Percentiles rank a stretch among this genome's conserved stretches.
phyloP scores from a whole-genome alignment of 2,888 invertebrate species.

The Myopa testacea region DNA sequence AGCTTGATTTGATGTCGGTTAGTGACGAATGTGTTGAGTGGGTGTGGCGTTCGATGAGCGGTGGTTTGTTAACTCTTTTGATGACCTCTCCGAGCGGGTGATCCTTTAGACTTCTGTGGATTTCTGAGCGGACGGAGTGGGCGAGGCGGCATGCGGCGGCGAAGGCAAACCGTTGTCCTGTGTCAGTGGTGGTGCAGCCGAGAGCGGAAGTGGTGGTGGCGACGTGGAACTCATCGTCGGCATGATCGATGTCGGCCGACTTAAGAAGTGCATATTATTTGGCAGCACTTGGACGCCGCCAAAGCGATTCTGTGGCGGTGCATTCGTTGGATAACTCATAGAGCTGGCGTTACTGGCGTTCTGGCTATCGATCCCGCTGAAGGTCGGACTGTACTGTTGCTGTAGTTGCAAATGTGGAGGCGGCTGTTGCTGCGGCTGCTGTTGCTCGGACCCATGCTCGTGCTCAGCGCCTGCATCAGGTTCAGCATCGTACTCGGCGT shows the following conservation, averaged over 20 bases:
- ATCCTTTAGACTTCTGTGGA: constrained; percentile 66
- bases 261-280: constrained; percentile 61
- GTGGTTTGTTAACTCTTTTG: no score
- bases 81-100: background rate
- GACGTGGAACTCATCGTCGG: constrained; percentile 53
- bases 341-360: constrained; percentile 61
- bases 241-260: constrained; percentile 56
- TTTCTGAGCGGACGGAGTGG: constrained; percentile 64
- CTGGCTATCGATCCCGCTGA: constrained; percentile 65
- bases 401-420: constrained; percentile 44
- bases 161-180: constrained; percentile 67
- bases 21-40: no score
- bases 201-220: constrained; percentile 42
- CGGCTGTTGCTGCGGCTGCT: constrained; percentile 22
- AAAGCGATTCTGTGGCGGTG: constrained; percentile 59
- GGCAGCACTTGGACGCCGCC: constrained; percentile 67
- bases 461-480: constrained; percentile 53
- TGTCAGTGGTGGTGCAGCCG: constrained; percentile 54
- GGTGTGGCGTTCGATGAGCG: no score
- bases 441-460: constrained; percentile 20
- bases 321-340: constrained; percentile 58
- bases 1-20: no score
- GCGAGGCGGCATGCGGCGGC: constrained; percentile 62
- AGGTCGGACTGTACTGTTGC: constrained; percentile 67
- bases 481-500: constrained; percentile 45